phyloP scores from a whole-genome alignment of 2,888 invertebrate species.

The Andrena dorsata region DNA sequence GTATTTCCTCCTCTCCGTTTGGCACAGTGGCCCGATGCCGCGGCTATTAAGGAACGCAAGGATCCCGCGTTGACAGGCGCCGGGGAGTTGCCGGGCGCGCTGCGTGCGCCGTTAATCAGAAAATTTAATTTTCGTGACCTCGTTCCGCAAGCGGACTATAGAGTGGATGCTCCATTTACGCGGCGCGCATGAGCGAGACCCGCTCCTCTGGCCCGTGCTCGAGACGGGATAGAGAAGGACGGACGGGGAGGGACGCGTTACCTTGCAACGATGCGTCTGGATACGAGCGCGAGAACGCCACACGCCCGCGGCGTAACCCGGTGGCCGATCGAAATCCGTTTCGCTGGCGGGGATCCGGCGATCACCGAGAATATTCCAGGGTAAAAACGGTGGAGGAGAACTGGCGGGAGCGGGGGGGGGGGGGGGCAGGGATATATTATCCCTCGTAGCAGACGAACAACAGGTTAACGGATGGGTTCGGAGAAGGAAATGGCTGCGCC shows the following conservation, averaged over 20 bases:
- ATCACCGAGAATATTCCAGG: slow-evolving; percentile 12
- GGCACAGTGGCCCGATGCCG: slow-evolving; percentile 7
- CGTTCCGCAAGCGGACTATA: slow-evolving; percentile 80
- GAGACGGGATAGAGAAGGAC: slow-evolving; percentile 43
- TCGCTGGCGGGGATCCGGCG: background rate
- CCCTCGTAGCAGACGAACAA: slow-evolving; percentile 32
- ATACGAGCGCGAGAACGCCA: slow-evolving; percentile 28
- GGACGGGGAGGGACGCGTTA: slow-evolving; percentile 29
- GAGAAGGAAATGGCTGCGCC: slow-evolving; percentile 52
- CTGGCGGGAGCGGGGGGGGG: background rate
- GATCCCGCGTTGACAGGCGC: slow-evolving; percentile 37
- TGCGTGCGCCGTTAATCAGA: slow-evolving; percentile 80
- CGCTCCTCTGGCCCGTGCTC: slow-evolving; percentile 20
- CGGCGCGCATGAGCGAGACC: slow-evolving; percentile 75
- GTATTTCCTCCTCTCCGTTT: background rate
- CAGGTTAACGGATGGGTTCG: slow-evolving; percentile 63
- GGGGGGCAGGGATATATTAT: slow-evolving; percentile 37
- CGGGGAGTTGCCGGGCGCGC: slow-evolving; percentile 55
- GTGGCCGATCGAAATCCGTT: slow-evolving; percentile 19
- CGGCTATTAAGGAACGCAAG: slow-evolving; percentile 35
- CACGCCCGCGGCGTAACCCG: background rate
- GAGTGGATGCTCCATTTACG: slow-evolving; percentile 81
- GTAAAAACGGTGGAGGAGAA: background rate
- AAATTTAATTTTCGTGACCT: slow-evolving; percentile 84
- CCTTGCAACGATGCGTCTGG: slow-evolving; percentile 60